phyloP scores from a whole-genome alignment of 2,797 vertebrate species.

The Oreonectes daqikongensis region DNA sequence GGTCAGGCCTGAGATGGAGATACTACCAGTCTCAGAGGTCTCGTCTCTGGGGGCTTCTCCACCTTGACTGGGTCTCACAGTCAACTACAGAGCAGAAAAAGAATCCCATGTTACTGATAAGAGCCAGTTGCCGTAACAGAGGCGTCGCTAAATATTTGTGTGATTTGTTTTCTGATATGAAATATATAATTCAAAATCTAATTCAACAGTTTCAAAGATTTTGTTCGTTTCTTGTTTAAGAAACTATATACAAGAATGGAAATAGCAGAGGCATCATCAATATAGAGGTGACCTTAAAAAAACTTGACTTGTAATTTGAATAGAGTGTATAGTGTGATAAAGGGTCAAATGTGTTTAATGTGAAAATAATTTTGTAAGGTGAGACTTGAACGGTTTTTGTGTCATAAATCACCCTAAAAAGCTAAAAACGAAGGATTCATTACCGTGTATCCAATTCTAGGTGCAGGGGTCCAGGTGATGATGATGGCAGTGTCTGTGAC shows the following conservation, averaged over 20 bases:
- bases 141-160: too few relatives aligned
- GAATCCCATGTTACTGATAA: not conserved
- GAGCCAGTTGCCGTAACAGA: not conserved
- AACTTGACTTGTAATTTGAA: too few relatives aligned
- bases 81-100: constrained; percentile 76
- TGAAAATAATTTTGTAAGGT: not conserved
- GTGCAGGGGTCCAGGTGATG: constrained; percentile 93
- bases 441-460: constrained; percentile 92
- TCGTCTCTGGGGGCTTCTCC: constrained; percentile 93
- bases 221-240: too few relatives aligned
- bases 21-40: constrained; percentile 91
- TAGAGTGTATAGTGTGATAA: too few relatives aligned
- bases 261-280: too few relatives aligned
- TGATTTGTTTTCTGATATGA: too few relatives aligned
- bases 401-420: too few relatives aligned
- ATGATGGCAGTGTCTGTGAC: constrained; percentile 93
- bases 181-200: too few relatives aligned
- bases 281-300: too few relatives aligned
- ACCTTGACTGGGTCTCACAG: constrained; percentile 91
- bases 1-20: constrained; percentile 90
- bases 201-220: too few relatives aligned
- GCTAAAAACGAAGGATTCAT: constrained; percentile 3
- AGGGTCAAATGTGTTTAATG: not conserved
- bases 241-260: too few relatives aligned
- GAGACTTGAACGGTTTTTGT: not conserved